Evolutionary conservation across 2,888 invertebrate genomes (phyloP).

Genomic region (Sinohyriopsis cumingii): DNA sequence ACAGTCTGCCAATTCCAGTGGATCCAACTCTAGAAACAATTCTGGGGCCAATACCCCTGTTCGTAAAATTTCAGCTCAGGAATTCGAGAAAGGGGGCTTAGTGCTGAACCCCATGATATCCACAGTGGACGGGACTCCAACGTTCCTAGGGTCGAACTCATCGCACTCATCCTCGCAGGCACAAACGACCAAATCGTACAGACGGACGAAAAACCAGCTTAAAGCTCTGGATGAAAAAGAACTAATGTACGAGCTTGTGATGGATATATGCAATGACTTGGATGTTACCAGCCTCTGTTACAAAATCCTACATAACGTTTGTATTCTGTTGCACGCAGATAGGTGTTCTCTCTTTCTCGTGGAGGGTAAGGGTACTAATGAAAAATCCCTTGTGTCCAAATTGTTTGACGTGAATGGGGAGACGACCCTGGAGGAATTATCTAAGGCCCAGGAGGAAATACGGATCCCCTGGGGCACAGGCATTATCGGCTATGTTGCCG

Average conservation of each 20-base stretch:
- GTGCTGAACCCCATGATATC: constrained; percentile 92
- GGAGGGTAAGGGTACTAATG: constrained; percentile 72
- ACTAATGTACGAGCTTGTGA: constrained; percentile 70
- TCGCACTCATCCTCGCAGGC: constrained; percentile 39
- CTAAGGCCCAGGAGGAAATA: constrained; percentile 93
- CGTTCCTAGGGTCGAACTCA: constrained; percentile 80
- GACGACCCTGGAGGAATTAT: constrained; percentile 82
- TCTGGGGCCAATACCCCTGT: constrained; percentile 95
- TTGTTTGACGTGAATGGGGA: constrained; percentile 69
- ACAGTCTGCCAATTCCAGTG: constrained; percentile 56
- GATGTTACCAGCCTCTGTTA: constrained; percentile 70
- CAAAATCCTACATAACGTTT: constrained; percentile 70
- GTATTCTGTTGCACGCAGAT: constrained; percentile 69
- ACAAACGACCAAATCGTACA: constrained; percentile 73
- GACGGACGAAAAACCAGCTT: constrained; percentile 75
- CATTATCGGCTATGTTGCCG: constrained; percentile 68
- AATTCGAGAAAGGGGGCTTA: constrained; percentile 91
- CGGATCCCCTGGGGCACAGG: constrained; percentile 67
- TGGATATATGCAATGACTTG: constrained; percentile 70
- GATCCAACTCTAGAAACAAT: constrained; percentile 68
- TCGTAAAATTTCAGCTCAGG: constrained; percentile 93
- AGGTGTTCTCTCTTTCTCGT: constrained; percentile 70
- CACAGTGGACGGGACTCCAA: constrained; percentile 90
- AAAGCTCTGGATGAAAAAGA: constrained; percentile 69
- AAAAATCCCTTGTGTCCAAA: constrained; percentile 77